Base-by-base conservation (phyloP, 2,888 invertebrate genomes). In the Pristionchus fissidentatus region DNA sequence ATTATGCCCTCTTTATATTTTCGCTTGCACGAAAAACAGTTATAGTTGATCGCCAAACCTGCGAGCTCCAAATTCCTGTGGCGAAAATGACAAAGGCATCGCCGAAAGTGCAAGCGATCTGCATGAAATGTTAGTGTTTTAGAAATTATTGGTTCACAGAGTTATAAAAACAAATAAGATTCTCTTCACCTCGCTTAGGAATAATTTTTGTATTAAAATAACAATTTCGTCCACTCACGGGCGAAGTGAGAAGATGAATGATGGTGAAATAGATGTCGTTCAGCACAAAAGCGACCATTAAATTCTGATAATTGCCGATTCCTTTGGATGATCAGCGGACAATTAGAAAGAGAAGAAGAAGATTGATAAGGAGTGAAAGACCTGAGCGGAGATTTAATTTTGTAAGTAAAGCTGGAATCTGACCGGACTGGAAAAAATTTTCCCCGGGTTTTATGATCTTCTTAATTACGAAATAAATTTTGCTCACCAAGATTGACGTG, bases 21-120 rank as follows among this genome's bases (percentile, higher is more conserved):
- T 32, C 26, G 70, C 13, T 26, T 70, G n/a, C n/a, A n/a, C n/a
- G n/a, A n/a, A n/a, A n/a, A n/a, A n/a, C n/a, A n/a, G n/a, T n/a
- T n/a, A n/a, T n/a, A n/a, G n/a, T n/a, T n/a, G 3, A 22, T 22
- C 19, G 2, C 10, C 0, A 60, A 43, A 70, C 70, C 70, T 41
- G 70, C 5, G 70, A 70, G 13, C 70, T 70, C 70, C 70, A 70
- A 1, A 70, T 0, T 0, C 70, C 41, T 41, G 70, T 43, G 10
- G 70, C 70, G n/a, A 70, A 70, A 41, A 70, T 70, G 41, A 70
- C 1, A 26, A 70, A 70, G 7, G 70, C 70, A 41, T 70, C 70
- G 7, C 70, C 70, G 70, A 41, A 70, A 2, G 70, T 70, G 70
- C 70, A 70, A 1, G 70, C 70, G 26, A 70, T 70, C 70, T 70